phyloP scores from a whole-genome alignment of 2,797 vertebrate species.

The Gobionotothen gibberifrons region DNA sequence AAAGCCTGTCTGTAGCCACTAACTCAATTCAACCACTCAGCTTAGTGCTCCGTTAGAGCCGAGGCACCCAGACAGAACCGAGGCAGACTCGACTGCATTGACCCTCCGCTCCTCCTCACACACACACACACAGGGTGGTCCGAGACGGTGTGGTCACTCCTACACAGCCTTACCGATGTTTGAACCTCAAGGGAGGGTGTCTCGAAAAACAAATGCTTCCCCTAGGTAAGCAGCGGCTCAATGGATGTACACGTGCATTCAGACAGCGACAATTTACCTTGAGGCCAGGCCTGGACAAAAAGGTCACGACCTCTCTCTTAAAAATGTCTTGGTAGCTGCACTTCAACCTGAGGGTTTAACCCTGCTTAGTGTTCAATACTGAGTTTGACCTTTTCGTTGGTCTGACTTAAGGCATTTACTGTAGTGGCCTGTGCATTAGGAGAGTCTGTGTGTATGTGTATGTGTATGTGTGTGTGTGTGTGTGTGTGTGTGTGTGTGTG shows the following conservation, averaged over 20 bases:
- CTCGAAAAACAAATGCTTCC: constrained; percentile 31
- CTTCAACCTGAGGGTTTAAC: constrained; percentile 74
- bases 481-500: neutral
- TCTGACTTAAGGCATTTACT: constrained; percentile 68
- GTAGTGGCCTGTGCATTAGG: constrained; percentile 50
- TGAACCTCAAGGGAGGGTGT: constrained; percentile 44
- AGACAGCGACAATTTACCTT: constrained; percentile 47
- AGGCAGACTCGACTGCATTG: constrained; percentile 72
- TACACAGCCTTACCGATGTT: constrained; percentile 45
- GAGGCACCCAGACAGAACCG: constrained; percentile 72
- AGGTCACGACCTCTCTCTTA: constrained; percentile 69
- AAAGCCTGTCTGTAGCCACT: constrained; percentile 83
- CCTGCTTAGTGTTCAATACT: constrained; percentile 68
- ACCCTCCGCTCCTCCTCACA: constrained; percentile 49
- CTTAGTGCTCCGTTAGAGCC: constrained; percentile 70
- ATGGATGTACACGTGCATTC: constrained; percentile 24
- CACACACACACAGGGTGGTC: constrained; percentile 26
- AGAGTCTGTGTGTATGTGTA: neutral
- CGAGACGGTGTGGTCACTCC: constrained; percentile 50
- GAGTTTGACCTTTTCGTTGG: constrained; percentile 71
- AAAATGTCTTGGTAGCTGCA: constrained; percentile 65
- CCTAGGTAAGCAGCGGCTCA: constrained; percentile 32
- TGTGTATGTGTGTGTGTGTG: constrained; percentile 24
- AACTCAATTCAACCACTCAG: constrained; percentile 84
- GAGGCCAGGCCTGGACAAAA: constrained; percentile 52